These are phyloP conservation scores for Pseudorectes ferrugineus DNA, from an alignment of 2,113 vertebrate genomes.

Conservation along the genomic window DNA sequence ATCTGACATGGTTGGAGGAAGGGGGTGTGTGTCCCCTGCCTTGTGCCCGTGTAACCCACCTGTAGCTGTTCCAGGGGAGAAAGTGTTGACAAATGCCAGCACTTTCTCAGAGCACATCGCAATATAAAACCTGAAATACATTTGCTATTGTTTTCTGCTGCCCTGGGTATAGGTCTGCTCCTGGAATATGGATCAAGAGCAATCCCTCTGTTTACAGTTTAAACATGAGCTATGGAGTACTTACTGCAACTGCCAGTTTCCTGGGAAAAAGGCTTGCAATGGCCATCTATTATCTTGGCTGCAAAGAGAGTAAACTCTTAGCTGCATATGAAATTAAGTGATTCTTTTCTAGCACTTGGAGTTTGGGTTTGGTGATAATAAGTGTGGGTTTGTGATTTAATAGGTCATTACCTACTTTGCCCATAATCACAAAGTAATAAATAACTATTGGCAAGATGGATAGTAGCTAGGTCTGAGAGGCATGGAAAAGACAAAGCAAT, in stretches of 20 bases:
- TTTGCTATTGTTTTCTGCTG: constrained; percentile 6
- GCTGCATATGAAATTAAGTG: not conserved
- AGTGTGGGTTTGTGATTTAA: constrained; percentile 52
- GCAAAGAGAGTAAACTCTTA: constrained; percentile 5
- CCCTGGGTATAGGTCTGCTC: not conserved
- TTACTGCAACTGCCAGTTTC: constrained; percentile 26
- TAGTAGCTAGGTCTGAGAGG: not conserved
- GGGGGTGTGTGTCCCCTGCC: not conserved
- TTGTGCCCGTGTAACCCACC: not conserved
- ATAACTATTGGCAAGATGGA: constrained; percentile 58
- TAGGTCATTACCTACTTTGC: constrained; percentile 56
- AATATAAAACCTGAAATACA: not conserved
- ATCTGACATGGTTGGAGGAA: not conserved
- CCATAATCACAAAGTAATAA: constrained; percentile 45
- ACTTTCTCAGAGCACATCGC: not conserved
- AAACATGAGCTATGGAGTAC: constrained; percentile 3
- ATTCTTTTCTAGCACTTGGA: constrained; percentile 13
- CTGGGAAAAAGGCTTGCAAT: constrained; percentile 17
- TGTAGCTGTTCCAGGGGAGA: not conserved
- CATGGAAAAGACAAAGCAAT: constrained; percentile 25
- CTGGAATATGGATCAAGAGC: not conserved
- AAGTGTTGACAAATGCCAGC: not conserved
- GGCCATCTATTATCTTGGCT: constrained; percentile 1
- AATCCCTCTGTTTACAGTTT: constrained; percentile 4
- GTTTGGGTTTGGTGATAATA: constrained; percentile 35